A percentile compares a stretch with the other conserved stretches of the same genome.
Evolutionary conservation across 2,113 vertebrate species (phyloP).

Genomic region (Larimichthys polyactis): DNA sequence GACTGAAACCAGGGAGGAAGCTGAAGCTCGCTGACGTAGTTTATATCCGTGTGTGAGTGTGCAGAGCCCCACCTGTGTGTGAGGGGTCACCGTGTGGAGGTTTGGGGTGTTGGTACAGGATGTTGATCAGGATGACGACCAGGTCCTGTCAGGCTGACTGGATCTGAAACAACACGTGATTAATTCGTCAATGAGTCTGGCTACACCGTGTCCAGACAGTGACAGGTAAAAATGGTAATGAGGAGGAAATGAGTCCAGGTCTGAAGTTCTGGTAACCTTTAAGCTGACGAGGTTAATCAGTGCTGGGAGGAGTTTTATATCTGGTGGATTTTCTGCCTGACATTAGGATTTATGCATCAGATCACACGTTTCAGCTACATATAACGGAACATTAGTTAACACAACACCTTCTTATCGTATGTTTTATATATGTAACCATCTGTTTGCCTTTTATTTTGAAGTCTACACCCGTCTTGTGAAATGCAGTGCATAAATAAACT

Average conservation of each 20-base stretch:
- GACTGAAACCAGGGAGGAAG: not conserved
- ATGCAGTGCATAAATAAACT: not conserved
- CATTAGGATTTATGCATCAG: not conserved
- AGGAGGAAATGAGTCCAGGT: not conserved
- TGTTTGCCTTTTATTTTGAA: too few species aligned
- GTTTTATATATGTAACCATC: too few species aligned
- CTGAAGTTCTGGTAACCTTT: not conserved
- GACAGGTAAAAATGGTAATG: not conserved
- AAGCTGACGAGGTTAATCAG: not conserved
- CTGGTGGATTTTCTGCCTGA: not conserved
- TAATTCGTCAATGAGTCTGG: not conserved
- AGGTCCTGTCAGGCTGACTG: conserved; percentile 87
- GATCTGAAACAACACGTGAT: conserved; percentile 76
- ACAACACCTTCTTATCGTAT: too few species aligned
- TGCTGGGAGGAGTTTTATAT: not conserved
- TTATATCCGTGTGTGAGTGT: not conserved
- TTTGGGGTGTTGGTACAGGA: conserved; percentile 90
- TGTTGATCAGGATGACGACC: conserved; percentile 88
- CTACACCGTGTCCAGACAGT: not conserved
- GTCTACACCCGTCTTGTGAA: too few species aligned
- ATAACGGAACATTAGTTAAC: too few species aligned
- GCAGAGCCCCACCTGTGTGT: conserved; percentile 85
- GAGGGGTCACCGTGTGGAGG: conserved; percentile 56
- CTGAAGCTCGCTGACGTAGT: not conserved
- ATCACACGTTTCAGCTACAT: not conserved